Conservation (phyloP, 2,113 vertebrate genomes). For the Tragulus kanchil region DNA sequence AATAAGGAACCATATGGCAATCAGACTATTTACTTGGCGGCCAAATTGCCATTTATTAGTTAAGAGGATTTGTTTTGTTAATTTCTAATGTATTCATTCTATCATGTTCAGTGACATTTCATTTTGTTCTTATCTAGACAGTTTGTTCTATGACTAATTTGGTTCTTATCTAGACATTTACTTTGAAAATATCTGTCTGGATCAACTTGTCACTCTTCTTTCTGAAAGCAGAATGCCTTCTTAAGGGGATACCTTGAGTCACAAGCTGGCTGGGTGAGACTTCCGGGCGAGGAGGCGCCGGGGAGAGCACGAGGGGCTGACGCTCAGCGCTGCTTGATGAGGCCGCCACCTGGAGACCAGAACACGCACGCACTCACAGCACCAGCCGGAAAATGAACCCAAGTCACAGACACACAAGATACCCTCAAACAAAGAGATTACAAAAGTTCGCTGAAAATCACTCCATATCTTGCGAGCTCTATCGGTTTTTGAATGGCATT, state of each 20-base stretch:
- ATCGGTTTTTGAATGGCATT: background rate
- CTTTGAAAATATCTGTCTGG: slow-evolving; percentile 32
- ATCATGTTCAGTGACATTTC: background rate
- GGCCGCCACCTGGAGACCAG: slow-evolving; percentile 83
- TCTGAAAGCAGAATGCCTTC: background rate
- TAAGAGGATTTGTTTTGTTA: background rate
- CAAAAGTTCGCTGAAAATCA: background rate
- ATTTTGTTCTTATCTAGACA: background rate
- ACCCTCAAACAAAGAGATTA: background rate
- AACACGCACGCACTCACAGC: background rate
- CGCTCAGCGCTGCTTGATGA: slow-evolving; percentile 83
- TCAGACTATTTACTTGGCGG: background rate
- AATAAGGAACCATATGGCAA: background rate
- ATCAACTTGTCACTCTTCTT: background rate
- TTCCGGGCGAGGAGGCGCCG: slow-evolving; percentile 84
- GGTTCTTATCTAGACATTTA: slow-evolving; percentile 18
- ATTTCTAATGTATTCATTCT: background rate
- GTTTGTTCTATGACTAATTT: slow-evolving; percentile 18
- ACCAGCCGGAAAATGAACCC: background rate
- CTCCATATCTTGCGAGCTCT: background rate
- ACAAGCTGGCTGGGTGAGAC: slow-evolving; percentile 87
- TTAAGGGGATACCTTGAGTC: slow-evolving; percentile 90
- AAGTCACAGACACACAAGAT: background rate
- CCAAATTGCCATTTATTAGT: background rate
- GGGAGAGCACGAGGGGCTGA: slow-evolving; percentile 74